Evolutionary conservation across 1,140 invertebrate species (phyloP).

Genomic region (Pentalonia nigronervosa): DNA sequence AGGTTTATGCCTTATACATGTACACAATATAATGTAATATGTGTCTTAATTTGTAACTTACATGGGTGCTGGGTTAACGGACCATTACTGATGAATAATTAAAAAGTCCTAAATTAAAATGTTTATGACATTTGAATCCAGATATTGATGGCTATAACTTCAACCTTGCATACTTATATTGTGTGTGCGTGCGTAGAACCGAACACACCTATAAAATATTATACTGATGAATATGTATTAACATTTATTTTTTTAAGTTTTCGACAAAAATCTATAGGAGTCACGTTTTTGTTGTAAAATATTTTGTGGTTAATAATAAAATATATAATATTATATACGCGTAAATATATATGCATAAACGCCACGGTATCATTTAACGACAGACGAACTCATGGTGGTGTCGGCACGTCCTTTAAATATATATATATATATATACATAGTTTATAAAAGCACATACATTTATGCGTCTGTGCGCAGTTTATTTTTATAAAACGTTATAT

Average conservation of each 20-base stretch:
- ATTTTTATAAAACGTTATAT: background rate
- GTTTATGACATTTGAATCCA: background rate
- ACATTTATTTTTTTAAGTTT: background rate
- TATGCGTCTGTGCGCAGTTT: no score
- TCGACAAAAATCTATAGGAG: background rate
- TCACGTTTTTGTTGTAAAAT: conserved; percentile 7
- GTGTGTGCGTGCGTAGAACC: background rate
- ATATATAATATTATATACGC: background rate
- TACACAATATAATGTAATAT: background rate
- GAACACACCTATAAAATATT: background rate
- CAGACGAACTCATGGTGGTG: no score
- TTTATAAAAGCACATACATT: no score
- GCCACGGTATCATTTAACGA: no score
- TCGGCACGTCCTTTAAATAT: no score
- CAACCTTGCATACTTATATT: background rate
- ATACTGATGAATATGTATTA: background rate
- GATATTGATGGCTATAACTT: background rate
- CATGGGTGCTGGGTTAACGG: no score
- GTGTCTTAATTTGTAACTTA: background rate
- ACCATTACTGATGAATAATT: background rate
- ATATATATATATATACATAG: no score
- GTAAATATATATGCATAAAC: no score
- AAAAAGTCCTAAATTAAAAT: background rate
- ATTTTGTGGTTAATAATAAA: background rate
- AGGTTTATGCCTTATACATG: background rate